Percentiles rank a stretch among this genome's conserved stretches.
These are phyloP conservation scores for Homalodisca vitripennis DNA, from an alignment of 1,140 invertebrate species.

Conservation along the genomic window DNA sequence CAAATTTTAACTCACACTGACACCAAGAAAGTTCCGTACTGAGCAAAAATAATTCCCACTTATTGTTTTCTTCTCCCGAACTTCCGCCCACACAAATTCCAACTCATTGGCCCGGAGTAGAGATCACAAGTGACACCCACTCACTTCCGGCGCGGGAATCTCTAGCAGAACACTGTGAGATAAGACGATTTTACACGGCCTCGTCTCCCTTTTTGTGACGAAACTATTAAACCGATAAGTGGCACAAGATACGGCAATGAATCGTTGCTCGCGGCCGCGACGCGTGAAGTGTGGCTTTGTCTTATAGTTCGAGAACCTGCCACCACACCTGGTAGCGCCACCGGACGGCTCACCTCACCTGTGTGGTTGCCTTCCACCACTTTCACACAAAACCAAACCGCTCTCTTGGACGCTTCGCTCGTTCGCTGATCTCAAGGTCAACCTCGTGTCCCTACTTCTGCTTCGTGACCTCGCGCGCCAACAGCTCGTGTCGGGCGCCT, in stretches of 20 bases:
- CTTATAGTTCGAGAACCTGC: background rate
- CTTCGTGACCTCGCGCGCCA: no score
- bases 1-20: background rate
- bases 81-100: slow-evolving; percentile 19
- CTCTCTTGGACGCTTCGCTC: background rate
- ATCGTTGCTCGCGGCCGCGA: background rate
- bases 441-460: no score
- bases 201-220: background rate
- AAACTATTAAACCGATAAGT: background rate
- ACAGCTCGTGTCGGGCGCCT: no score
- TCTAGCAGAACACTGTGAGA: background rate
- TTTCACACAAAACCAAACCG: background rate
- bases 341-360: background rate
- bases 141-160: slow-evolving; percentile 1
- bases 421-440: background rate
- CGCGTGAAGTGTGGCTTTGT: background rate
- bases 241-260: background rate
- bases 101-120: background rate
- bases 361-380: background rate
- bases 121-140: slow-evolving; percentile 7
- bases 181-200: background rate
- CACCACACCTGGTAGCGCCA: background rate
- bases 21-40: background rate
- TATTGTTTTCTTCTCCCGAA: background rate
- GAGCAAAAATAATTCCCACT: no score